Evolutionary conservation across 2,888 invertebrate genomes (phyloP).

Genomic region (Polyommatus iphigenia): DNA sequence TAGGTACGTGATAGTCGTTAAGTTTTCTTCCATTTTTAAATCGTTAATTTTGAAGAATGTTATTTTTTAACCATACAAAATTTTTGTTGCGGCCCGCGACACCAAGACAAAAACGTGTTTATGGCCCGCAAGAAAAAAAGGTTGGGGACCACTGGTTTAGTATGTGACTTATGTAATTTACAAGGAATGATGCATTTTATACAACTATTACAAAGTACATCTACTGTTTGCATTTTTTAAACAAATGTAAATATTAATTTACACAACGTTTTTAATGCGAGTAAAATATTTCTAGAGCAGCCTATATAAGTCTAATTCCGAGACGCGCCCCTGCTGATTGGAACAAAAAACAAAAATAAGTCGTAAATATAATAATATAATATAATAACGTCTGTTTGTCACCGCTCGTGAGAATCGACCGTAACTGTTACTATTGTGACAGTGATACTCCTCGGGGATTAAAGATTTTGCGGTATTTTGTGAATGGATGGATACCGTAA

Average conservation of each 20-base stretch:
- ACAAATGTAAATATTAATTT: neutral
- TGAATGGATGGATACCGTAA: neutral
- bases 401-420: neutral
- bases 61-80: no score
- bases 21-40: no score
- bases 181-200: no score
- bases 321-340: slow-evolving; percentile 18
- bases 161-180: no score
- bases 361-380: slow-evolving; percentile 2
- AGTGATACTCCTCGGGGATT: neutral
- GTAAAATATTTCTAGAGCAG: neutral
- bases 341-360: slow-evolving; percentile 16
- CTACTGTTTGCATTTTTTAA: neutral
- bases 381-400: slow-evolving; percentile 5
- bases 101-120: no score
- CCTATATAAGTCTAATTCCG: neutral
- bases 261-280: neutral
- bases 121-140: no score
- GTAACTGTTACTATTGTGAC: slow-evolving; percentile 7
- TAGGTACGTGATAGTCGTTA: no score
- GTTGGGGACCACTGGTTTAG: no score
- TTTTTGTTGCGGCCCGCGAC: no score
- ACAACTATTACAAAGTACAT: no score
- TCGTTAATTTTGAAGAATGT: no score
- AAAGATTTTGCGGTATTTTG: neutral